Base-by-base conservation (phyloP, 2,888 invertebrate species). In the Anticlea derivata region DNA sequence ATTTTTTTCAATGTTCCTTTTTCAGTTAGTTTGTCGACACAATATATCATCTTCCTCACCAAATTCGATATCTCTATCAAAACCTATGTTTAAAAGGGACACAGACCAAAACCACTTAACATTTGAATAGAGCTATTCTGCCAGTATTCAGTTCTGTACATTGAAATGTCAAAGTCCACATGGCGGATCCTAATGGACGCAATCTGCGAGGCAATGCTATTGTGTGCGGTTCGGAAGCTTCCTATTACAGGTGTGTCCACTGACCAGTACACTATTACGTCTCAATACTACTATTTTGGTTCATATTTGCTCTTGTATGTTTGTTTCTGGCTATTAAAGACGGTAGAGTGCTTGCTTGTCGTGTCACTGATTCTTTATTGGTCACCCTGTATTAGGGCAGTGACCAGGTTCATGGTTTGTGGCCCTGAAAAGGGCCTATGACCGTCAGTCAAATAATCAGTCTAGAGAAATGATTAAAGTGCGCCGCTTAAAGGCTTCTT, bases 201-300 rank as follows among this genome's bases (percentile, higher is more conserved):
- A 65, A 64, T 69, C 60, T 65, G 55, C 50, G 58, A 12, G 54
- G 40, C 52, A 46, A 45, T 58, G 60, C 63, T 59, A 63, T 67
- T 68, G 40, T 52, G 40, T 48, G n/a, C 6, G 31, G 38, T 45
- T 8, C 43, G 59, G 58, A 64, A 64, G 63, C 62, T 50, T 65
- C 59, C 57, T 60, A 64, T 66, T 65, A 70, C 68, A 68, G 52
- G 53, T 40, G 39, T 39, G 39, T 17, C 44, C 37, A 26, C 10
- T 31, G 31, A 11, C 38, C 37, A 26, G 7, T 31, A 26, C 6
- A 11, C 23, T 27, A 44, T 39, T 44, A 31, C 7, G 22, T 39
- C 39, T 23, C 13, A 38, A 40, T 50, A 34, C 20, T 27, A 38
- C 39, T 44, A 37, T 48, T n/a, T 26, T 17, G 11, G 23, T 10